Conservation (phyloP, 2,888 invertebrate species). For the Synergus japonicus region DNA sequence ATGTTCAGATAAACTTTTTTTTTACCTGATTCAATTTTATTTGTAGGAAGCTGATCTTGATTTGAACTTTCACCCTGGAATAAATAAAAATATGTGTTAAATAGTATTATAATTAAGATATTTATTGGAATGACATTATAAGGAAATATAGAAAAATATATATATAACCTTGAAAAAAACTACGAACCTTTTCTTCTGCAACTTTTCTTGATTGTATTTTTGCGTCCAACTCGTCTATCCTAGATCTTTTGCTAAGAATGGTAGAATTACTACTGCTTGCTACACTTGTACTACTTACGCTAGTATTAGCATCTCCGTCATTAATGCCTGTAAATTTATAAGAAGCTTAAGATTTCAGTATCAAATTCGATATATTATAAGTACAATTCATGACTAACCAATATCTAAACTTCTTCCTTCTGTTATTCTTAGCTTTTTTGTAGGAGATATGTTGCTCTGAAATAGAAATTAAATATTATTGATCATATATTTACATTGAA, state of each 20-base stretch:
- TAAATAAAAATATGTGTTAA: slow-evolving; percentile 2
- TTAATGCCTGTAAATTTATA: slow-evolving; percentile 43
- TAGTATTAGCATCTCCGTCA: slow-evolving; percentile 55
- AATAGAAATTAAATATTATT: not conserved
- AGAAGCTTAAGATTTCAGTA: slow-evolving; percentile 1
- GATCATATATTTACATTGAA: not conserved
- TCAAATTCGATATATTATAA: not conserved
- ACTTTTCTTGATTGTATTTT: slow-evolving; percentile 46
- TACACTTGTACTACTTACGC: slow-evolving; percentile 60
- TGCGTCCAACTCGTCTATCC: slow-evolving; percentile 64
- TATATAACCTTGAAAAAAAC: not conserved
- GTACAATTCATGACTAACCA: not conserved
- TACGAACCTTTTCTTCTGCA: not conserved
- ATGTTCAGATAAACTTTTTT: not conserved
- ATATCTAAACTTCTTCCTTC: slow-evolving; percentile 16
- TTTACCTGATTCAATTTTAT: slow-evolving; percentile 54
- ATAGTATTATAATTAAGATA: too few species aligned
- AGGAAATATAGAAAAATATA: slow-evolving; percentile 42
- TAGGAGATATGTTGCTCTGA: slow-evolving; percentile 17
- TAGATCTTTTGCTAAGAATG: slow-evolving; percentile 70
- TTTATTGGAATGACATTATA: not conserved
- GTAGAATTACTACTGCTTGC: slow-evolving; percentile 60
- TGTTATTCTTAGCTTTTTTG: slow-evolving; percentile 6
- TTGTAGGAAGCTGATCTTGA: slow-evolving; percentile 41
- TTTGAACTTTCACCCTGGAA: slow-evolving; percentile 33